These are phyloP conservation scores for Anisognathus igniventris DNA, from an alignment of 2,797 vertebrate species.

Conservation along the genomic window DNA sequence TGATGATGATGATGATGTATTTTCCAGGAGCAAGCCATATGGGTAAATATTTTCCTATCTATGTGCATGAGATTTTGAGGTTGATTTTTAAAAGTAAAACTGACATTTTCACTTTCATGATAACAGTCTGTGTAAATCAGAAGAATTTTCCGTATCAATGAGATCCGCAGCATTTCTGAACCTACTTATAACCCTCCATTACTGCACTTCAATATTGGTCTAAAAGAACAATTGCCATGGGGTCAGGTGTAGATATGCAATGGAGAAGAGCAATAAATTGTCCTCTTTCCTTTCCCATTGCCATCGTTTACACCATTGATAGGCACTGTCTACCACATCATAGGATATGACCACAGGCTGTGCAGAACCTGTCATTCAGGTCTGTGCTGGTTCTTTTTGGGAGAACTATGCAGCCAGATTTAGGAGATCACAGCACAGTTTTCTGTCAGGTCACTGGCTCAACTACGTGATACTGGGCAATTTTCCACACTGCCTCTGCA, in stretches of 20 bases:
- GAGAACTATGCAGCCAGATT: background rate
- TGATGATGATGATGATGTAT: background rate
- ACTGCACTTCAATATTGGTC: background rate
- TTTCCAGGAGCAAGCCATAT: background rate
- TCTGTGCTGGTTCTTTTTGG: background rate
- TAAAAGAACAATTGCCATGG: background rate
- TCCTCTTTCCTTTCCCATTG: background rate
- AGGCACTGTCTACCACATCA: background rate
- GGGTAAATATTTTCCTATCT: background rate
- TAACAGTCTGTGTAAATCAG: background rate
- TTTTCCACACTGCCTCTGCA: background rate
- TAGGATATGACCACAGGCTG: background rate
- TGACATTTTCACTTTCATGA: background rate
- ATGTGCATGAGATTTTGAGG: background rate
- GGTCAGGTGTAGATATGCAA: background rate
- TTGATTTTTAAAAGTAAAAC: background rate
- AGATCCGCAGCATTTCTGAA: background rate
- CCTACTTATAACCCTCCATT: background rate
- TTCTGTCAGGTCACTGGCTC: background rate
- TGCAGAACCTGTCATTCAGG: background rate
- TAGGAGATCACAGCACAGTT: background rate
- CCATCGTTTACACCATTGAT: background rate
- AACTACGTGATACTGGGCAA: background rate
- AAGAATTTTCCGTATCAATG: background rate
- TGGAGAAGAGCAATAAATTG: background rate